phyloP scores from a whole-genome alignment of 2,797 vertebrate species.

The Nyctalus aviator region DNA sequence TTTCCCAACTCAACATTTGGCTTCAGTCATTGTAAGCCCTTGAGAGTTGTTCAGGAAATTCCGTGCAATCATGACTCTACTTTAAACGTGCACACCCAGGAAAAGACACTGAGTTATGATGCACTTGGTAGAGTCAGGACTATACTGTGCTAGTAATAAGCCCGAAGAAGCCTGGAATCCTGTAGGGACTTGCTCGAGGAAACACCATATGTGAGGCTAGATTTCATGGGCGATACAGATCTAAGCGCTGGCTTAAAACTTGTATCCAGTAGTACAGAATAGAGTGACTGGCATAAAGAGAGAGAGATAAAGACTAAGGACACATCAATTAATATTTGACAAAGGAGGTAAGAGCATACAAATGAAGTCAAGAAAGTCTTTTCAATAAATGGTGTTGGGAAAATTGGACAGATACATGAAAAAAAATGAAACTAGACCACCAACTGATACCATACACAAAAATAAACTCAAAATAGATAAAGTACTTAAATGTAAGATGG shows the following conservation, averaged over 20 bases:
- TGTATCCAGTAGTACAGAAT: background rate
- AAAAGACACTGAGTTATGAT: constrained; percentile 66
- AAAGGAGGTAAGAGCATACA: no score
- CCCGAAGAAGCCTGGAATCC: background rate
- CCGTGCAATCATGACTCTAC: constrained; percentile 53
- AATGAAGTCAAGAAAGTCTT: no score
- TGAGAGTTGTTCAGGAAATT: constrained; percentile 75
- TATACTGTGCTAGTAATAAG: background rate
- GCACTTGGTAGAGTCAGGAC: background rate
- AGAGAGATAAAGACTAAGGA: background rate
- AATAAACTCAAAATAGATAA: no score
- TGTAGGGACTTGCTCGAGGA: constrained; percentile 53
- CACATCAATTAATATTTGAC: no score
- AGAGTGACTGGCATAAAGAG: background rate
- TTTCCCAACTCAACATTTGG: constrained; percentile 74
- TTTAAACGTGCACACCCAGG: constrained; percentile 74
- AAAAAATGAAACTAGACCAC: no score
- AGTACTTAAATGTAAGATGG: no score
- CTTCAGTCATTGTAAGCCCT: constrained; percentile 64
- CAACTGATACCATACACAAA: no score
- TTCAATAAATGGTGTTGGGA: no score
- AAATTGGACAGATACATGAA: no score
- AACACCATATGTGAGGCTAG: constrained; percentile 5
- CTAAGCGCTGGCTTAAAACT: background rate
- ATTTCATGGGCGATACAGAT: background rate